These are phyloP conservation scores for Schrankia costaestrigalis DNA, from an alignment of 2,888 invertebrate species.

Conservation along the genomic window DNA sequence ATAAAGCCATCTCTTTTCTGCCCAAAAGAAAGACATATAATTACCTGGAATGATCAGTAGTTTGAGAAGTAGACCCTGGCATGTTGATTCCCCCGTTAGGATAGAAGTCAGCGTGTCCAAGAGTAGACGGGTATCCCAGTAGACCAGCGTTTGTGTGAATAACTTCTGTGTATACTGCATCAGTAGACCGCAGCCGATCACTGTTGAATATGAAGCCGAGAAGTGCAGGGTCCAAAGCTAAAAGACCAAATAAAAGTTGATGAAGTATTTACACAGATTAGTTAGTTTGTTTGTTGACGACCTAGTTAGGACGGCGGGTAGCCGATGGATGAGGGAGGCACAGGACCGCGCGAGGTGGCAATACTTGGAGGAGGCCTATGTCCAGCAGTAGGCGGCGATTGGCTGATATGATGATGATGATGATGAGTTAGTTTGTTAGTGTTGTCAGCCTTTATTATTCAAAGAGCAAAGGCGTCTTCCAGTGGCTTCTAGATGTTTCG, in stretches of 20 bases:
- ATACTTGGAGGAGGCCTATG: too few relatives aligned
- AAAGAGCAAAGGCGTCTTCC: too few relatives aligned
- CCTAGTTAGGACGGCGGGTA: too few relatives aligned
- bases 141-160: constrained; percentile 14
- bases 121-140: constrained; percentile 29
- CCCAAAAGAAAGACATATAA: too few relatives aligned
- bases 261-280: not conserved
- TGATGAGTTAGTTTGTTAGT: too few relatives aligned
- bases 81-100: constrained; percentile 17
- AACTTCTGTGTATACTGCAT: constrained; percentile 13
- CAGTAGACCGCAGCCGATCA: constrained; percentile 2
- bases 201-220: constrained; percentile 5
- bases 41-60: constrained; percentile 44
- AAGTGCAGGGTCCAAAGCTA: constrained; percentile 13
- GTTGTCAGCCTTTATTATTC: too few relatives aligned
- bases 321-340: too few relatives aligned
- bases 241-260: not conserved
- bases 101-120: constrained; percentile 22
- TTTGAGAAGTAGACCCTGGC: constrained; percentile 14
- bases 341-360: too few relatives aligned
- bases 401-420: too few relatives aligned
- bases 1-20: too few relatives aligned
- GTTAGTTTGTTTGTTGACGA: not conserved
- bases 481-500: too few relatives aligned
- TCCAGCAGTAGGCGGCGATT: too few relatives aligned